Evolutionary conservation across 2,888 invertebrate species (phyloP).

Genomic region (Lordiphosa fenestrarum): DNA sequence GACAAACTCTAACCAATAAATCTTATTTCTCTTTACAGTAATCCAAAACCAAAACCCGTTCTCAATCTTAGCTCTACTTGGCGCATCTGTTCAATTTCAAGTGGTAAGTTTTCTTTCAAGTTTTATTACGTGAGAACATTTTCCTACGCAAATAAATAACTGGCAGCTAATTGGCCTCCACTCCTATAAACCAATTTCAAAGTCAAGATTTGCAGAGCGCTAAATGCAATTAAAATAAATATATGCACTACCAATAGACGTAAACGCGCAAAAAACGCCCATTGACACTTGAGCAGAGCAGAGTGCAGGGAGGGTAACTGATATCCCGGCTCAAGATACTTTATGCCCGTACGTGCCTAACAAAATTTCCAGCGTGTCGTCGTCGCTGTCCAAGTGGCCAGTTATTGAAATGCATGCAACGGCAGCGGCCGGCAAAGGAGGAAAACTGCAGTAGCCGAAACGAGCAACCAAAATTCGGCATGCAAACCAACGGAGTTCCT

Average conservation of each 20-base stretch:
- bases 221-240: conserved; percentile 69
- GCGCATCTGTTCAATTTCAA: conserved; percentile 7
- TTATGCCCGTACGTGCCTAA: conserved; percentile 57
- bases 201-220: conserved; percentile 28
- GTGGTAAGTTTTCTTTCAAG: conserved; percentile 24
- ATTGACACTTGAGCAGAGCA: conserved; percentile 24
- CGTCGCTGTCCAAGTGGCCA: conserved; percentile 44
- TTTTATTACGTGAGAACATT: conserved; percentile 9
- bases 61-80: conserved; percentile 1
- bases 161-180: conserved; percentile 6
- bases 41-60: background rate
- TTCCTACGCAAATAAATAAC: conserved; percentile 1
- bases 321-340: conserved; percentile 58
- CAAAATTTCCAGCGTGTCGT: conserved; percentile 26
- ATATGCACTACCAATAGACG: conserved; percentile 45
- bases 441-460: conserved; percentile 54
- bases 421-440: too few relatives aligned
- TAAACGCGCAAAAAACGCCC: conserved; percentile 25
- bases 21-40: conserved; percentile 7
- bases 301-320: conserved; percentile 32
- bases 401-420: conserved; percentile 49
- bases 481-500: conserved; percentile 30
- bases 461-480: conserved; percentile 42
- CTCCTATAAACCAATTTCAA: conserved; percentile 24
- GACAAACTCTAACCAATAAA: background rate